Conservation (phyloP, 2,888 invertebrate genomes). For the Xylota sylvarum region DNA sequence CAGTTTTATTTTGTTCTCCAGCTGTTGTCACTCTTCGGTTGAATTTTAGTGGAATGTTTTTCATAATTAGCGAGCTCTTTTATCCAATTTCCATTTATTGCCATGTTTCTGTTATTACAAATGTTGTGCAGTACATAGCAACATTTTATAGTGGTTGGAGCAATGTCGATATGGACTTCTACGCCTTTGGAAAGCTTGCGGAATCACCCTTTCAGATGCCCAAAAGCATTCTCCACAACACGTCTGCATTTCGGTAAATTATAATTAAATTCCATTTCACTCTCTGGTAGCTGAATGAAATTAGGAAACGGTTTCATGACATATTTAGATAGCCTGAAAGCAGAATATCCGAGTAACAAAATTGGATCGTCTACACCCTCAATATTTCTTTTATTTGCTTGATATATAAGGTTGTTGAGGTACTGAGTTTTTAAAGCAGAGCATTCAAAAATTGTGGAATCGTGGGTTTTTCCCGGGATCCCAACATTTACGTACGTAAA, state of each 20-base stretch:
- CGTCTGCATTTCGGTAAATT: not conserved
- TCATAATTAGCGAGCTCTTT: not conserved
- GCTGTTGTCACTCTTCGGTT: not conserved
- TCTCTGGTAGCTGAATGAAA: conserved; percentile 1
- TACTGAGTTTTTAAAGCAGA: too few species aligned
- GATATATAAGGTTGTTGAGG: too few species aligned
- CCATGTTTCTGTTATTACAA: conserved; percentile 2
- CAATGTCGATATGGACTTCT: conserved; percentile 9
- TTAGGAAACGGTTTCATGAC: conserved; percentile 18
- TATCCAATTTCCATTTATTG: not conserved
- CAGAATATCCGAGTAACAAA: too few species aligned
- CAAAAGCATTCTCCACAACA: not conserved
- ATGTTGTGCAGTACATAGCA: conserved; percentile 3
- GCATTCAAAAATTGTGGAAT: too few species aligned
- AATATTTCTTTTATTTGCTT: too few species aligned
- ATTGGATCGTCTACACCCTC: too few species aligned
- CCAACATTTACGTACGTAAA: conserved; percentile 23
- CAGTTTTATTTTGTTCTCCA: not conserved
- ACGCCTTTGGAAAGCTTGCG: conserved; percentile 8
- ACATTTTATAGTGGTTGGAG: not conserved
- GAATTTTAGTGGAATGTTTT: not conserved
- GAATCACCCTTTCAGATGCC: conserved; percentile 1
- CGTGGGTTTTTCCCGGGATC: not conserved
- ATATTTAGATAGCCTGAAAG: not conserved
- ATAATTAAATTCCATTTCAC: not conserved